Percentiles rank a stretch among this genome's conserved stretches.
Evolutionary conservation across 2,797 vertebrate genomes (phyloP).

Genomic region (Oophaga sylvatica): DNA sequence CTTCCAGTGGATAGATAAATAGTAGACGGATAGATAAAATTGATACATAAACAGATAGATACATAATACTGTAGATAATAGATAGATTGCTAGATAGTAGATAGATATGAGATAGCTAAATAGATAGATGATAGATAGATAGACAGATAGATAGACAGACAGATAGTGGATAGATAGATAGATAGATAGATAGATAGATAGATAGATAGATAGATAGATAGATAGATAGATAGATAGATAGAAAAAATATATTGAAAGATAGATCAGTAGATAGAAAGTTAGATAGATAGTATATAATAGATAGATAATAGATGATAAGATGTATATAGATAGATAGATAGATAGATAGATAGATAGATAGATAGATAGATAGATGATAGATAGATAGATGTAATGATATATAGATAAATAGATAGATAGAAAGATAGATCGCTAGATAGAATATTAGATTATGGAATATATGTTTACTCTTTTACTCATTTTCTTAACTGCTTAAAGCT

Average conservation of each 20-base stretch:
- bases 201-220: conserved; percentile 21
- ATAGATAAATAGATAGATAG: conserved; percentile 9
- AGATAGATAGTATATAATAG: too few relatives aligned
- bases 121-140: background rate
- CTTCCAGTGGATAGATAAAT: background rate
- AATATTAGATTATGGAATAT: background rate
- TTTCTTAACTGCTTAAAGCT: background rate
- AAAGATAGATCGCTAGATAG: conserved; percentile 14
- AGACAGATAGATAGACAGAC: background rate
- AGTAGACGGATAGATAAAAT: background rate
- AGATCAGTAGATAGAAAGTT: too few relatives aligned
- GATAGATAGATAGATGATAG: conserved; percentile 7
- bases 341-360: conserved; percentile 4
- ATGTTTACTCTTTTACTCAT: background rate
- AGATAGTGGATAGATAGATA: conserved; percentile 18
- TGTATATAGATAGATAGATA: background rate
- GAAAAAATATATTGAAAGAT: too few relatives aligned
- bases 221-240: background rate
- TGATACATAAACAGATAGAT: background rate
- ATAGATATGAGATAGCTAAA: background rate
- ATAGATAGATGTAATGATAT: background rate
- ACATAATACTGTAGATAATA: background rate
- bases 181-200: conserved; percentile 6
- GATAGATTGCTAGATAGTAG: background rate
- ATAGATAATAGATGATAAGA: too few relatives aligned